A percentile compares a stretch with the other conserved stretches of the same genome.
Conservation (phyloP, 2,113 vertebrate species). For the Sphyrna mokarran region DNA sequence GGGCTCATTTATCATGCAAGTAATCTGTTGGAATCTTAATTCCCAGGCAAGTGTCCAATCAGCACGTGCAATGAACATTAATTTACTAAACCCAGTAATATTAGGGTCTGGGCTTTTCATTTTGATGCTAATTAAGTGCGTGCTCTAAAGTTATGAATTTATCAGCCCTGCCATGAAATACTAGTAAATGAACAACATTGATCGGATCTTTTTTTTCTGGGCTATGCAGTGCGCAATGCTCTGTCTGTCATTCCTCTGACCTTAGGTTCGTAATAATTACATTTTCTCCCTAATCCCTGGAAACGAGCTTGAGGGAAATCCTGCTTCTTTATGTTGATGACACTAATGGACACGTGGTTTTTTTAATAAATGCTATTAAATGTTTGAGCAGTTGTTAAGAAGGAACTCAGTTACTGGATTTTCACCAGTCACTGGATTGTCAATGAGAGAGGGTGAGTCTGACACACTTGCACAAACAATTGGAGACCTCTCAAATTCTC, state of each 20-base stretch:
- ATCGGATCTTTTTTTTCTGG: constrained; percentile 43
- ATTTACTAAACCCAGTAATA: constrained; percentile 48
- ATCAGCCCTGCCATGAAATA: constrained; percentile 39
- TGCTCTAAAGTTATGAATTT: constrained; percentile 34
- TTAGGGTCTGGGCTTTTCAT: constrained; percentile 45
- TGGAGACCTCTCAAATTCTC: background rate
- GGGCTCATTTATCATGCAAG: constrained; percentile 58
- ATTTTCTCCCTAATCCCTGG: constrained; percentile 44
- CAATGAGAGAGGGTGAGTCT: background rate
- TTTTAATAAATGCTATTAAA: background rate
- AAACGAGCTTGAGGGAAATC: constrained; percentile 42
- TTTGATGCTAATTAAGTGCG: constrained; percentile 48
- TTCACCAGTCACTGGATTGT: background rate
- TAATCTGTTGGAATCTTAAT: constrained; percentile 65
- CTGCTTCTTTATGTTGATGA: constrained; percentile 36
- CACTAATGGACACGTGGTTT: background rate
- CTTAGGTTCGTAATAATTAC: constrained; percentile 42
- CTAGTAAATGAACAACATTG: constrained; percentile 38
- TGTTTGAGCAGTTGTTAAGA: background rate
- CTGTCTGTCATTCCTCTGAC: constrained; percentile 45
- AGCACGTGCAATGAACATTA: constrained; percentile 51
- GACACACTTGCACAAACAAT: background rate
- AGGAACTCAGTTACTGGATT: background rate
- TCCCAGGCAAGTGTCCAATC: constrained; percentile 58
- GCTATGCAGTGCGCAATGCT: constrained; percentile 27